Base-by-base conservation (phyloP, 1,140 invertebrate genomes). In the Spodoptera litura region DNA sequence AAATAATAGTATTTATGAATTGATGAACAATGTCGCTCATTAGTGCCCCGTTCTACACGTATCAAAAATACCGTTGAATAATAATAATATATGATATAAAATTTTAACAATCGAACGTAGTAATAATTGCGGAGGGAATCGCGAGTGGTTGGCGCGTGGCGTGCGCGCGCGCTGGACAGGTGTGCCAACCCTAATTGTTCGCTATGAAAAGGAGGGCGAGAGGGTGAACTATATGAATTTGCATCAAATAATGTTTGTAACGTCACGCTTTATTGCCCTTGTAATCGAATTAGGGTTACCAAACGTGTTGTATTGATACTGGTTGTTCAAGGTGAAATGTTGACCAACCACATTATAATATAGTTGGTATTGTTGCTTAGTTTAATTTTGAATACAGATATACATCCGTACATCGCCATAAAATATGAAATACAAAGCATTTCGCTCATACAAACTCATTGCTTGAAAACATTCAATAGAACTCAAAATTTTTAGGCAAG, bases 81-180 rank as follows among this genome's bases (percentile, higher is more conserved):
- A 44, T 20, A 44, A 72, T 58, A 58, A 38, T 72, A 15, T 31
- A 20, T 20, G 11, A 61, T 12, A 61, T 44, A 15, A 72, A 44
- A 58, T 52, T 74, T 49, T 44, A 61, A 74, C 55, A 74, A 59
- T 74, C 15, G 71, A 59, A 49, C 31, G 58, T 64, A 25, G 25
- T 44, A 79, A 76, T 81, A 78, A 81, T 79, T 78, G 25, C 56
- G 52, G 62, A 78, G 70, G 51, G 51, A 55, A 64, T 62, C 15
- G 79, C 78, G n/a, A 78, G 79, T 56, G 51, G 64, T 38, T 9
- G 77, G 64, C 80, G 77, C 80, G 80, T 81, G 80, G 66, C 74
- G 71, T 66, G 53, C 77, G 77, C 77, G 64, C 55, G 80, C 52
- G 56, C n/a, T 2, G 9, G 80, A 81, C 80, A 81, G 80, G 80